Conservation (phyloP, 2,797 vertebrate genomes). For the Gallirallus australis region DNA sequence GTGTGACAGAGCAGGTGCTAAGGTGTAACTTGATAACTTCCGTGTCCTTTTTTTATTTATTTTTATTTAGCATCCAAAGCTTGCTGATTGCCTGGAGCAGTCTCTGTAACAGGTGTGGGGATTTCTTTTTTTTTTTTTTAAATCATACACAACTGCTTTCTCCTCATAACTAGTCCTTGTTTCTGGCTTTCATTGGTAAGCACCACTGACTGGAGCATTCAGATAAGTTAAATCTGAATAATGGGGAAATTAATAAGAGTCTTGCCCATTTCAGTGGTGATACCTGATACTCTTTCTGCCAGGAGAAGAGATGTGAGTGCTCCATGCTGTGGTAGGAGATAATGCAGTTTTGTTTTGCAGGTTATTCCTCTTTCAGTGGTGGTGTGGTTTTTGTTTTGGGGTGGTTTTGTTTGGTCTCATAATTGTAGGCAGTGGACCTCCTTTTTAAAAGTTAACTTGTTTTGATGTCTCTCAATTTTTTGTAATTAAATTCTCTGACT, state of each 20-base stretch:
- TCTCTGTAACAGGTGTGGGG: not conserved
- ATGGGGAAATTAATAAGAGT: not conserved
- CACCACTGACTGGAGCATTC: not conserved
- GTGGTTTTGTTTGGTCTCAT: no score
- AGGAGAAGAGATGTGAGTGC: not conserved
- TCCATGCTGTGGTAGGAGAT: not conserved
- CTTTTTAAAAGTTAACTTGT: not conserved
- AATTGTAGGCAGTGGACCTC: not conserved
- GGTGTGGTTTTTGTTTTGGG: no score
- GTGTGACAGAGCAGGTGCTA: not conserved
- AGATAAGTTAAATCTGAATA: not conserved
- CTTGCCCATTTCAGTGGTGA: not conserved
- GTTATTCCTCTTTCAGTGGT: not conserved
- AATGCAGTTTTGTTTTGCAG: not conserved
- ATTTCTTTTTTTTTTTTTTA: not conserved
- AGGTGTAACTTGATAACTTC: not conserved
- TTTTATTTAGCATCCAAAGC: not conserved
- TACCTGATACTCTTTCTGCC: rapidly evolving
- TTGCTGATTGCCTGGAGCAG: not conserved
- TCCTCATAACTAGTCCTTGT: not conserved
- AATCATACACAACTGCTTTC: not conserved
- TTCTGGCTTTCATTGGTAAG: not conserved
- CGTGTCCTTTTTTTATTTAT: not conserved
- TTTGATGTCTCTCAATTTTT: not conserved
- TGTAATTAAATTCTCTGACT: not conserved